Base-by-base conservation (phyloP, 2,113 vertebrate species). In the Stegastes partitus region DNA sequence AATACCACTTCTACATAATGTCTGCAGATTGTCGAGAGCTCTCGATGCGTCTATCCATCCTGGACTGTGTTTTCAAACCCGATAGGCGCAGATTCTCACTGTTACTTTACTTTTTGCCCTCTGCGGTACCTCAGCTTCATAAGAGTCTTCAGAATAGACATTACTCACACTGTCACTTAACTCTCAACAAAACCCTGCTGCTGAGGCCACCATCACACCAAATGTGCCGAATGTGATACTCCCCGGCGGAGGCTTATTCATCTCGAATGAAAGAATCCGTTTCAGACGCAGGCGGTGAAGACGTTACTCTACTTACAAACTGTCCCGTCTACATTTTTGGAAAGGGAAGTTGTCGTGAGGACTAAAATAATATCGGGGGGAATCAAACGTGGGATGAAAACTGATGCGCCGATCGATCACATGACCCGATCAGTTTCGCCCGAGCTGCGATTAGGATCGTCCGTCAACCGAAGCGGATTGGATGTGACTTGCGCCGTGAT, bases 221-320 rank as follows among this genome's bases (percentile, higher is more conserved):
- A 55, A 50, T 19, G 5, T 5, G 77, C 69, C 14, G 74, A 86
- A 89, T 1, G 49, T 51, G 84, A 89, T 84, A 84, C 75, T 79
- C 87, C 84, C 84, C 0, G 65, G 61, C 23, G 87, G 87, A 82
- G 71, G 71, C 81, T 64, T 0, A 1, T 34, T 64, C 84, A 14
- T 69, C 87, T 86, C 83, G 11, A 23, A 73, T 81, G 81, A 81
- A 77, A 68, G 79, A 73, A 25, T 82, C 68, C n/a, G 56, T 68
- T 81, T 78, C 74, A 88, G 31, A 55, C 8, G 23, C 74, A 88
- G 31, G 50, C 11, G 23, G 26, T 19, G 67, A 67, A 68, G 67
- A 55, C 47, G 55, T 45, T 68, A 2, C 77, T 77, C 65, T 26
- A 2, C 86, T 75, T 37, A 54, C 63, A 68, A 83, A 68, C 79